These are phyloP conservation scores for Myotis vivesi DNA, from an alignment of 2,797 vertebrate species.

Conservation along the genomic window DNA sequence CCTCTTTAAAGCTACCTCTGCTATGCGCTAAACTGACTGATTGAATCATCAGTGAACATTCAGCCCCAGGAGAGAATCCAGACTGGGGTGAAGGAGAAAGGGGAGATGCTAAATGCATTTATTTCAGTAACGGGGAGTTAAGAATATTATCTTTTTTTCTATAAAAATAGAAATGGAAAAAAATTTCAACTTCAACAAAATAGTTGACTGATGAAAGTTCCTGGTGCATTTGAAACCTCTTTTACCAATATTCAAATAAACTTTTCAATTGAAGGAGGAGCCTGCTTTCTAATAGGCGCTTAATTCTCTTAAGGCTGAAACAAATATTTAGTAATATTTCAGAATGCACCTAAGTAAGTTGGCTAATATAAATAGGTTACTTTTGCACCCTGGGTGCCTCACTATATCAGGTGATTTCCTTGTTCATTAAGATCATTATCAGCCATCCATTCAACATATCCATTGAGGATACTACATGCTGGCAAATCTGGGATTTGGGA, in stretches of 20 bases:
- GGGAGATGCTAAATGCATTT: not conserved
- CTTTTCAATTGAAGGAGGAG: not conserved
- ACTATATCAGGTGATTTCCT: not conserved
- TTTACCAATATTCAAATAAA: slow-evolving; percentile 10
- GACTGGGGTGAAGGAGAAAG: not conserved
- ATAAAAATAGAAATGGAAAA: not conserved
- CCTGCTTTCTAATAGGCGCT: not conserved
- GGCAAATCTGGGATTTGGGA: not conserved
- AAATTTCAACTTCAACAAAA: not conserved
- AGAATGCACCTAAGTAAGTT: not conserved
- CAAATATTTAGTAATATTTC: slow-evolving; percentile 35
- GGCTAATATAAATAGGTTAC: not conserved
- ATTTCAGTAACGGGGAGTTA: not conserved
- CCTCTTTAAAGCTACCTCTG: not conserved
- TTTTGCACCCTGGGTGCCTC: not conserved
- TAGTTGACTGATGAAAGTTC: not conserved
- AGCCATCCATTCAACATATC: not conserved
- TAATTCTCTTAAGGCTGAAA: not conserved
- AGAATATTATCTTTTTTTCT: not conserved
- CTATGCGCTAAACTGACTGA: not conserved
- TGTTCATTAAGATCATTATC: not conserved
- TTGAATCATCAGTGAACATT: not conserved
- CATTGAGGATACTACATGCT: not conserved
- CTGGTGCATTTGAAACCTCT: not conserved
- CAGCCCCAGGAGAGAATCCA: not conserved